Evolutionary conservation across 2,888 invertebrate genomes (phyloP), one percentile per base, ranked within the genome.

Genomic region (Stictocephala bisonia): DNA sequence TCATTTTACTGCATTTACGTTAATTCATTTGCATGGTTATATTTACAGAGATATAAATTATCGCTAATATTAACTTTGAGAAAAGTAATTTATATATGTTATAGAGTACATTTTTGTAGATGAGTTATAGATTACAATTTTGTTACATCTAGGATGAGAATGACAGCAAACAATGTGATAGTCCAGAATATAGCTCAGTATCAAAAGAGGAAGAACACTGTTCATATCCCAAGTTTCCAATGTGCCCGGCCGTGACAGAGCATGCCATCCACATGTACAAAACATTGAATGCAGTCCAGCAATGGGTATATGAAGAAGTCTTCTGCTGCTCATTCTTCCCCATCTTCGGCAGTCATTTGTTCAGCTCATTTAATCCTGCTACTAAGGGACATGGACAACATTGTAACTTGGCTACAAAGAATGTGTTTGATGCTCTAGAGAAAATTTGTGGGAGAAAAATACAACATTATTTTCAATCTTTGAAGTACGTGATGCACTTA

Each of bases 301-400:
- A 82, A 41, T 86, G 85, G 85, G 27, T 86, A 0, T 85, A 80
- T 81, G 75, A 78, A 56, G 75, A 77, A 40, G 77, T 75, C 2
- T 76, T 77, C 48, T 51, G 53, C 40, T 73, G 75, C 11, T 68
- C 70, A 15, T 77, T 60, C 29, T 48, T 41, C 20, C 64, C 64
- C 9, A 3, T 64, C 6, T 15, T 64, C 6, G 64, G 64, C 13
- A 64, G 15, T 13, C 41, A 64, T 18, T 41, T 26, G 1, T 64
- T 64, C 27, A 24, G 41, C 7, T 15, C 44, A 2, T 44, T 64
- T 7, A 6, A 26, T 0, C 11, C 4, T 1, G 20, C 13, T 13
- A 26, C 40, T 27, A 64, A 64, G 64, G 64, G 44, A 7, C 27
- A 44, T 9, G 20, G 44, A 1, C 44, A n/a, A 4, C 7, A 1